These are phyloP conservation scores for Neostethus bicornis DNA, from an alignment of 2,797 vertebrate genomes.

Conservation along the genomic window DNA sequence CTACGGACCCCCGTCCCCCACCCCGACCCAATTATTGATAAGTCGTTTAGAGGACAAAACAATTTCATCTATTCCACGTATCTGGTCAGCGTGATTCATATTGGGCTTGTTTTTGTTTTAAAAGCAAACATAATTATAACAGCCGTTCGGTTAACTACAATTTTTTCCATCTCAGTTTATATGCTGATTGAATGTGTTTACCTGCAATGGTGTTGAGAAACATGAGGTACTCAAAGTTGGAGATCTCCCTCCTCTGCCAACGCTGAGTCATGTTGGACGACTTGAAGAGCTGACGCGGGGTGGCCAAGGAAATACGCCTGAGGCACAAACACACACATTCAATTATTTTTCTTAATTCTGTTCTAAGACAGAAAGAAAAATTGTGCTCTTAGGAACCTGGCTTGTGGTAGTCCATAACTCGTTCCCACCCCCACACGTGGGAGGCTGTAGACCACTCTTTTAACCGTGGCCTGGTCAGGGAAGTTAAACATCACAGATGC, in stretches of 20 bases:
- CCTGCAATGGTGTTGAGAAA: constrained; percentile 99
- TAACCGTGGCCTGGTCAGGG: constrained; percentile 96
- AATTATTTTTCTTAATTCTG: not conserved
- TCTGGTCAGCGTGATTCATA: too few species aligned
- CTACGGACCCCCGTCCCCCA: too few species aligned
- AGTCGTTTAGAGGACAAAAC: too few species aligned
- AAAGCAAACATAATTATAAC: too few species aligned
- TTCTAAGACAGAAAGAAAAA: not conserved
- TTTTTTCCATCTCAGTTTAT: too few species aligned
- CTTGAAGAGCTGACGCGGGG: constrained; percentile 97
- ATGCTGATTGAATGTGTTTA: constrained; percentile 63
- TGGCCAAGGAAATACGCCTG: constrained; percentile 97
- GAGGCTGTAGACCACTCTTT: constrained; percentile 96
- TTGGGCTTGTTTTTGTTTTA: too few species aligned
- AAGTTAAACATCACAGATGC: constrained; percentile 99
- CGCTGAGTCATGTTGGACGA: constrained; percentile 99
- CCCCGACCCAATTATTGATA: too few species aligned
- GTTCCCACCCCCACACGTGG: constrained; percentile 98
- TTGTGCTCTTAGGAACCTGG: constrained; percentile 82
- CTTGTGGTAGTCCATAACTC: constrained; percentile 98
- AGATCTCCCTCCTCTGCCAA: constrained; percentile 98
- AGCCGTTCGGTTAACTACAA: too few species aligned
- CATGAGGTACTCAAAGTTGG: constrained; percentile 99
- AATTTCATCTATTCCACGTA: too few species aligned
- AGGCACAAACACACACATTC: not conserved